Evolutionary conservation across 2,888 invertebrate genomes (phyloP).

Genomic region (Cantharis rufa): DNA sequence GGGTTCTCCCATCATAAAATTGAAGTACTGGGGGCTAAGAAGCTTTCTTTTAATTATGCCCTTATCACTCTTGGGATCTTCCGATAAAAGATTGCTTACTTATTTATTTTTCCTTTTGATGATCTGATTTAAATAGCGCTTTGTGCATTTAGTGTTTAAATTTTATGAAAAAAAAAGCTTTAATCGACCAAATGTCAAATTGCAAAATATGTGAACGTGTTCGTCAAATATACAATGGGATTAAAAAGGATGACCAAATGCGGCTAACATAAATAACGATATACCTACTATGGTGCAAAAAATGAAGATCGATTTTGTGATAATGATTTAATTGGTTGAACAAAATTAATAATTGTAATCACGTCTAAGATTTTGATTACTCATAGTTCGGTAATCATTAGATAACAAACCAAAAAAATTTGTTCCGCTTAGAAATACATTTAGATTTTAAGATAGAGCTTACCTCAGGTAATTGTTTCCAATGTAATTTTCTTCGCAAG

Average conservation of each 20-base stretch:
- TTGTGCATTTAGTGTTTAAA: too few relatives aligned
- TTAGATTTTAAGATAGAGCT: neutral
- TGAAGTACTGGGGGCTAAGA: neutral
- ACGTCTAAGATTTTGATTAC: conserved; percentile 24
- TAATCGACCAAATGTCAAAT: neutral
- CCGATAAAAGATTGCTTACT: neutral
- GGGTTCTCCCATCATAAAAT: neutral
- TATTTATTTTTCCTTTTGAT: neutral
- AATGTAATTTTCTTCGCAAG: neutral
- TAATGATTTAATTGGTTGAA: conserved; percentile 32
- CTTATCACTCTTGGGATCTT: neutral
- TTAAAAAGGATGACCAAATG: neutral
- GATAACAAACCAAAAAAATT: conserved; percentile 1
- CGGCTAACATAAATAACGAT: neutral
- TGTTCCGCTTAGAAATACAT: neutral
- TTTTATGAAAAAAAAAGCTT: neutral
- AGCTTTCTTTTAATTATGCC: neutral
- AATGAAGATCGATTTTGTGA: conserved; percentile 19
- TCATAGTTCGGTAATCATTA: conserved; percentile 16
- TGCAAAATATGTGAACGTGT: neutral
- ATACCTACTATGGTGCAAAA: neutral
- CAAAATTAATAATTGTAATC: conserved; percentile 34
- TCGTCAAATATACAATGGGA: neutral
- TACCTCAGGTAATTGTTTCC: neutral
- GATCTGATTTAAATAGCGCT: too few relatives aligned